These are phyloP conservation scores for Halocaridina rubra DNA, from an alignment of 2,888 invertebrate species.

Conservation along the genomic window DNA sequence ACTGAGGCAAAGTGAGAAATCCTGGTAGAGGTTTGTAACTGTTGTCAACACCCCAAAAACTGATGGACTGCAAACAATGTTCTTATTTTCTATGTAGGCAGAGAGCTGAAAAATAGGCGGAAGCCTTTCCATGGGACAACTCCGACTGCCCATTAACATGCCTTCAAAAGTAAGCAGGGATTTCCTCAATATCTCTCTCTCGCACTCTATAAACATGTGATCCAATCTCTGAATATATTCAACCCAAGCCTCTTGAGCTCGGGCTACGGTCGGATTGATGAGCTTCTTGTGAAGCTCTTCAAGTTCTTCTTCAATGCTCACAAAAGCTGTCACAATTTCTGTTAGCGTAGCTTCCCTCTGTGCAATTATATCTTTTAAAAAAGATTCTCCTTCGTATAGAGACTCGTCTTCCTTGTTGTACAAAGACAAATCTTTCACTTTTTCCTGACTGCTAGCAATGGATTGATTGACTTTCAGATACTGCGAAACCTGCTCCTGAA, in stretches of 20 bases:
- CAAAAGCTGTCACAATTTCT: slow-evolving; percentile 17
- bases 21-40: slow-evolving; percentile 22
- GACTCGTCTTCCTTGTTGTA: slow-evolving; percentile 30
- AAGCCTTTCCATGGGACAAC: slow-evolving; percentile 29
- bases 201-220: slow-evolving; percentile 48
- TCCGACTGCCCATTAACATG: slow-evolving; percentile 50
- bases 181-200: slow-evolving; percentile 48
- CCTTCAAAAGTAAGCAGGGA: slow-evolving; percentile 56
- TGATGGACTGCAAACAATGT: slow-evolving; percentile 54
- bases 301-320: slow-evolving; percentile 45
- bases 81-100: slow-evolving; percentile 28
- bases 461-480: slow-evolving; percentile 47
- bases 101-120: slow-evolving; percentile 45
- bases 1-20: slow-evolving; percentile 40
- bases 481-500: slow-evolving; percentile 37
- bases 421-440: slow-evolving; percentile 28
- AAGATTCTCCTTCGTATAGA: slow-evolving; percentile 38
- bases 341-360: slow-evolving; percentile 19
- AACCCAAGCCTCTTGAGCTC: slow-evolving; percentile 36
- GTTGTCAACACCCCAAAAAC: slow-evolving; percentile 35
- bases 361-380: slow-evolving; percentile 40
- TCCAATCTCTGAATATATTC: slow-evolving; percentile 55
- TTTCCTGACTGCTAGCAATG: slow-evolving; percentile 10
- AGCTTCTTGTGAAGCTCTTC: slow-evolving; percentile 40
- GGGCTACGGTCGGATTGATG: slow-evolving; percentile 2